Base-by-base conservation (phyloP, 2,797 vertebrate species). In the Buphagus erythrorhynchus region DNA sequence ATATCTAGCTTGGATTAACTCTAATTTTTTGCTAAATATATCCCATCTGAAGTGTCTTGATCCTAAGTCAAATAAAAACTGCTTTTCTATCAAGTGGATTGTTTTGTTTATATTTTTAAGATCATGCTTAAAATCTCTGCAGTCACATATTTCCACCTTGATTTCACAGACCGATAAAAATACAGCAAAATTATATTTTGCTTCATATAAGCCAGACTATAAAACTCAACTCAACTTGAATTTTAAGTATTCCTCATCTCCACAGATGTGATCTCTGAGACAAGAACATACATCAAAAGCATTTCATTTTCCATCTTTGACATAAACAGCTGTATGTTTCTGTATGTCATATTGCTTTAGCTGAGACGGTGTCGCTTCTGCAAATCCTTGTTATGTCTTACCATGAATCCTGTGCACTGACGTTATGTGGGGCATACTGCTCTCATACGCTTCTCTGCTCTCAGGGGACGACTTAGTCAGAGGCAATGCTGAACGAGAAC, bases 351-450 rank as follows among this genome's bases (percentile, higher is more conserved):
- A 13, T 10, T 17, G 26, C 52, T 66, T 38, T 49, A n/a, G 65
- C 76, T 16, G 51, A 65, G 48, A 31, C 1, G 21, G 16, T 26
- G 59, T 35, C 40, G 2, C 63, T 88, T 38, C 48, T 69, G 59
- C n/a, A 79, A 72, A 82, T 29, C 49, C 52, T 51, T n/a, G 25
- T 79, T 35, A 13, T 76, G 54, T 46, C 99, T 99, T 98, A 99
- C 99, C 99, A 63, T 99, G 99, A 91, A 98, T 97, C 97, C 98
- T 98, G 97, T 99, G 99, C 86, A 98, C 97, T 15, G 99, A 98
- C 3, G 99, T 95, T 95, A 99, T 99, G 91, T 99, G 99, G 3
- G 99, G 98, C 98, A 98, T 98, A 85, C 97, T 97, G 96, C 96
- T 97, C 31, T 99, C 98, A 46, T 98, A 99, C 3, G 97, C 98